These are phyloP conservation scores for Catocala nupta DNA, from an alignment of 2,888 invertebrate species.

Conservation along the genomic window DNA sequence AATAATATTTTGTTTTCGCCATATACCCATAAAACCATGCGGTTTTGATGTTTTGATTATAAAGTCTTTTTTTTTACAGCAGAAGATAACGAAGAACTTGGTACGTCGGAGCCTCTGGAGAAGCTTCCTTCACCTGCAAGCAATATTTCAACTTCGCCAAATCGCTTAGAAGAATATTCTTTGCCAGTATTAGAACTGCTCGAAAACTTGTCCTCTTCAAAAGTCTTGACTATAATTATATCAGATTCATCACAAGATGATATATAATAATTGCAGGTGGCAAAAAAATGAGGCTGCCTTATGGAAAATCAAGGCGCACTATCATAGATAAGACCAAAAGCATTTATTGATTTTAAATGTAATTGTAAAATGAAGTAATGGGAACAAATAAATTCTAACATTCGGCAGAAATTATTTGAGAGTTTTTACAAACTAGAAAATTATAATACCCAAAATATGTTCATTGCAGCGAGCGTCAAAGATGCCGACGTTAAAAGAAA, in stretches of 20 bases:
- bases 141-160: slow-evolving; percentile 25
- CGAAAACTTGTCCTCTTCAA: slow-evolving; percentile 22
- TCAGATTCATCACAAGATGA: slow-evolving; percentile 18
- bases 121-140: slow-evolving; percentile 24
- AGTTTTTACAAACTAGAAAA: slow-evolving; percentile 26
- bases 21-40: slow-evolving; percentile 19
- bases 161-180: slow-evolving; percentile 27
- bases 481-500: slow-evolving; percentile 20
- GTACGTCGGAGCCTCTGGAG: slow-evolving; percentile 21
- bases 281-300: slow-evolving; percentile 24
- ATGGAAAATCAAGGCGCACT: slow-evolving; percentile 20
- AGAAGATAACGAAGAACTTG: slow-evolving; percentile 18
- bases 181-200: slow-evolving; percentile 22
- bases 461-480: slow-evolving; percentile 22
- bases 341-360: slow-evolving; percentile 22
- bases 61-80: slow-evolving; percentile 23
- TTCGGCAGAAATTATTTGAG: slow-evolving; percentile 21
- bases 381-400: slow-evolving; percentile 20
- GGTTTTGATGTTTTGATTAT: slow-evolving; percentile 15
- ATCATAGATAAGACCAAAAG: slow-evolving; percentile 23
- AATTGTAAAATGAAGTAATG: slow-evolving; percentile 16
- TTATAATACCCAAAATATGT: slow-evolving; percentile 22
- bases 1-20: slow-evolving; percentile 16
- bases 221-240: slow-evolving; percentile 20
- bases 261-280: slow-evolving; percentile 20